Conservation (phyloP, 2,113 vertebrate species). For the Toxotes chatareus region DNA sequence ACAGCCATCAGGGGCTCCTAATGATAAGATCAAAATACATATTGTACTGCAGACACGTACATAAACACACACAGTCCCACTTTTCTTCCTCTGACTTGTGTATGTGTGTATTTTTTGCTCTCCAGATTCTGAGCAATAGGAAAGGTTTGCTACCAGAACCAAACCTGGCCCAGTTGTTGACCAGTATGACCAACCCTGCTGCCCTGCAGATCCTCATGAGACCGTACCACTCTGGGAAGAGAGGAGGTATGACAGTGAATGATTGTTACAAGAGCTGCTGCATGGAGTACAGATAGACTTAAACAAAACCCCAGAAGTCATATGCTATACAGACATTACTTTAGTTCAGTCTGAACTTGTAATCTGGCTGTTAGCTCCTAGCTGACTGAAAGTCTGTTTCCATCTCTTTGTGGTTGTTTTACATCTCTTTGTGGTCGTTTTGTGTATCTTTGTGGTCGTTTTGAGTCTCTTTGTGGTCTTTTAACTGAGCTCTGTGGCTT, state of each 20-base stretch:
- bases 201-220: slow-evolving; percentile 94
- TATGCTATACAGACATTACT: not conserved
- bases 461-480: not conserved
- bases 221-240: slow-evolving; percentile 90
- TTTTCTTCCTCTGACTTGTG: slow-evolving; percentile 10
- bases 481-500: not conserved
- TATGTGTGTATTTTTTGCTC: slow-evolving; percentile 64
- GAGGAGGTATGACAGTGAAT: slow-evolving; percentile 77
- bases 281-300: not conserved
- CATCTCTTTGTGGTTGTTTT: not conserved
- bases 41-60: slow-evolving; percentile 16
- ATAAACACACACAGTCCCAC: not conserved
- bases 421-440: not conserved
- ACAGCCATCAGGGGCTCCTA: slow-evolving; percentile 42
- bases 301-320: not conserved
- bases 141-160: slow-evolving; percentile 96
- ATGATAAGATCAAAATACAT: slow-evolving; percentile 59
- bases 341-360: not conserved
- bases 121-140: slow-evolving; percentile 91
- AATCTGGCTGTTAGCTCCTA: not conserved
- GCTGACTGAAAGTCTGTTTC: not conserved
- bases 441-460: too few relatives aligned
- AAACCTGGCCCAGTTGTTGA: slow-evolving; percentile 93
- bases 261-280: not conserved
- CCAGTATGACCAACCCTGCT: slow-evolving; percentile 94